phyloP scores from a whole-genome alignment of 2,797 vertebrate species.

The Urocyon cinereoargenteus region DNA sequence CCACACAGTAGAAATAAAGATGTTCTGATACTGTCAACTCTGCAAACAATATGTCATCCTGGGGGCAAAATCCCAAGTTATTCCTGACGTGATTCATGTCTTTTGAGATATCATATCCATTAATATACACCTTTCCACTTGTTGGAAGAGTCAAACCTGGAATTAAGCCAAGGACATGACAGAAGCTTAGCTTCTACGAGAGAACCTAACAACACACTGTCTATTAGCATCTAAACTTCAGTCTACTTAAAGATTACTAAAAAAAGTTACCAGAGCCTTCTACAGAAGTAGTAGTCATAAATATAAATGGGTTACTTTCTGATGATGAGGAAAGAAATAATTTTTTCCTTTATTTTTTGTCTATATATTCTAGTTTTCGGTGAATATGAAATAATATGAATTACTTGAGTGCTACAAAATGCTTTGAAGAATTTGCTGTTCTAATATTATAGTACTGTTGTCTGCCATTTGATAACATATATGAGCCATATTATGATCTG shows the following conservation, averaged over 20 bases:
- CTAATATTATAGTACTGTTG: background rate
- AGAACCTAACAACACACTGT: background rate
- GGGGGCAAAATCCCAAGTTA: conserved; percentile 96
- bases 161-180: background rate
- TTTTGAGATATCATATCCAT: conserved; percentile 94
- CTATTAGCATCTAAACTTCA: background rate
- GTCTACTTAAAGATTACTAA: background rate
- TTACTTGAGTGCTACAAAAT: background rate
- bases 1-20: conserved; percentile 95
- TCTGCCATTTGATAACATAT: background rate
- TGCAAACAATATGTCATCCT: conserved; percentile 95
- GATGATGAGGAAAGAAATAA: background rate
- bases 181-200: background rate
- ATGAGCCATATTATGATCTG: background rate
- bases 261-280: background rate
- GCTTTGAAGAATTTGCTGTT: background rate
- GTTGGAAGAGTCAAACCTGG: conserved; percentile 94
- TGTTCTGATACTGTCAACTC: conserved; percentile 96
- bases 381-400: background rate
- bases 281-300: background rate
- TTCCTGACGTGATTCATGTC: conserved; percentile 95
- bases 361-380: background rate
- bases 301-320: background rate
- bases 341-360: background rate
- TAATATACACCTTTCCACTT: conserved; percentile 94